Evolutionary conservation across 1,140 invertebrate genomes (phyloP).

Genomic region (Glossosoma conforme): DNA sequence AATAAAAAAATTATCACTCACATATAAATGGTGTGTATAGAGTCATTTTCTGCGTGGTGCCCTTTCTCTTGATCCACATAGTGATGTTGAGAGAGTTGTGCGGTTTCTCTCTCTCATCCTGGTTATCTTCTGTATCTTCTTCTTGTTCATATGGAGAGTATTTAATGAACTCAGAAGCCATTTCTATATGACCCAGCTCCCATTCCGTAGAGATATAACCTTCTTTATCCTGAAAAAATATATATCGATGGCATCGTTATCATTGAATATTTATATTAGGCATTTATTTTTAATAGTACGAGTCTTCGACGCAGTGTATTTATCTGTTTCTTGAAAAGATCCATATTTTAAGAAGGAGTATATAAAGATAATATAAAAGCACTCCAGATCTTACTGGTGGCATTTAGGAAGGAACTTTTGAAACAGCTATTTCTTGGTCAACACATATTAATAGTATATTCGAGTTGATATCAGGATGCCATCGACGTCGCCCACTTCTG

Average conservation of each 20-base stretch:
- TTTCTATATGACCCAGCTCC: background rate
- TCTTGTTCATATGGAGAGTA: constrained; percentile 10
- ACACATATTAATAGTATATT: no score
- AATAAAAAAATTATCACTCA: background rate
- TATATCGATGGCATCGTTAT: background rate
- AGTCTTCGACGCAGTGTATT: background rate
- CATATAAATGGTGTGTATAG: constrained; percentile 21
- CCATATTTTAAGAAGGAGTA: background rate
- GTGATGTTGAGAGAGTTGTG: constrained; percentile 14
- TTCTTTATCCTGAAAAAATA: constrained; percentile 3
- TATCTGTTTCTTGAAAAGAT: background rate
- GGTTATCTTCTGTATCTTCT: background rate
- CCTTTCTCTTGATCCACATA: constrained; percentile 10
- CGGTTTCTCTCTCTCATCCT: background rate
- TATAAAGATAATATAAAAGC: background rate
- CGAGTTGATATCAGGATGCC: no score
- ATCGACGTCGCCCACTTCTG: no score
- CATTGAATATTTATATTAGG: background rate
- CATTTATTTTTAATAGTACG: background rate
- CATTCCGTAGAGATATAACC: constrained; percentile 12
- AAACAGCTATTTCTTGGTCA: no score
- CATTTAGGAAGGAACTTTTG: background rate
- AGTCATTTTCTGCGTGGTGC: constrained; percentile 1
- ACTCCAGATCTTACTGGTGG: background rate
- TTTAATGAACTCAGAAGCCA: constrained; percentile 6